Evolutionary conservation across 2,797 vertebrate genomes (phyloP).

Genomic region (Cichlasoma orientale): DNA sequence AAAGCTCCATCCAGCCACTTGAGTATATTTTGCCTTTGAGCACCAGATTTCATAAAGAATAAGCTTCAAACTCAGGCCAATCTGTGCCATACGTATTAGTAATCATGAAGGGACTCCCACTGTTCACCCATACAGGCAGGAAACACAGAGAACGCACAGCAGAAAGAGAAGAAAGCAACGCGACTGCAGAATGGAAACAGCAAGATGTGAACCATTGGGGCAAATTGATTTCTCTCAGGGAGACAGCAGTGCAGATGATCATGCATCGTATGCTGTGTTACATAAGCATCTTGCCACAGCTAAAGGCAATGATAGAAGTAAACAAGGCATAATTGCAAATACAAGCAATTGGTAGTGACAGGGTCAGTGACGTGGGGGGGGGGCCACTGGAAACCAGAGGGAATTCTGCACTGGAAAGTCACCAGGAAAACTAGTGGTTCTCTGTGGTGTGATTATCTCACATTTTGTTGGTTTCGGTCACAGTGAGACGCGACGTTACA

Average conservation of each 20-base stretch:
- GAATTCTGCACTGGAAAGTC: slow-evolving; percentile 20
- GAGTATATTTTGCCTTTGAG: slow-evolving; percentile 19
- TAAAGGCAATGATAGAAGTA: slow-evolving; percentile 60
- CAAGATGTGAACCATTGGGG: slow-evolving; percentile 41
- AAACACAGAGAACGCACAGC: slow-evolving; percentile 2
- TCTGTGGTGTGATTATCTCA: slow-evolving; percentile 22
- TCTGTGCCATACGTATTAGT: slow-evolving; percentile 1
- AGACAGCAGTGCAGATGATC: slow-evolving; percentile 50
- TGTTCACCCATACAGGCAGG: slow-evolving; percentile 13
- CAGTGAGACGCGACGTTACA: slow-evolving; percentile 2
- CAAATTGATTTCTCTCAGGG: slow-evolving; percentile 65
- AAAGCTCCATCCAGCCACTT: slow-evolving; percentile 19
- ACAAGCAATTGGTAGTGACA: slow-evolving; percentile 61
- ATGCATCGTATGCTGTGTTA: slow-evolving; percentile 56
- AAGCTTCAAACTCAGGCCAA: slow-evolving; percentile 40
- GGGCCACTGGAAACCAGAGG: slow-evolving; percentile 38
- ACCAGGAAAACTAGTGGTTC: slow-evolving; percentile 31
- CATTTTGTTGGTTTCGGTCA: neutral
- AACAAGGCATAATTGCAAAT: slow-evolving; percentile 53
- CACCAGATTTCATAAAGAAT: slow-evolving; percentile 41
- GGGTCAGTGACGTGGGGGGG: slow-evolving; percentile 35
- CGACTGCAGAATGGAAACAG: slow-evolving; percentile 28
- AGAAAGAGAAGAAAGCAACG: slow-evolving; percentile 11
- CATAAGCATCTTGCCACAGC: slow-evolving; percentile 61
- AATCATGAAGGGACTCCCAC: slow-evolving; percentile 25